Evolutionary conservation across 2,888 invertebrate genomes (phyloP).

Genomic region (Bembecia ichneumoniformis): DNA sequence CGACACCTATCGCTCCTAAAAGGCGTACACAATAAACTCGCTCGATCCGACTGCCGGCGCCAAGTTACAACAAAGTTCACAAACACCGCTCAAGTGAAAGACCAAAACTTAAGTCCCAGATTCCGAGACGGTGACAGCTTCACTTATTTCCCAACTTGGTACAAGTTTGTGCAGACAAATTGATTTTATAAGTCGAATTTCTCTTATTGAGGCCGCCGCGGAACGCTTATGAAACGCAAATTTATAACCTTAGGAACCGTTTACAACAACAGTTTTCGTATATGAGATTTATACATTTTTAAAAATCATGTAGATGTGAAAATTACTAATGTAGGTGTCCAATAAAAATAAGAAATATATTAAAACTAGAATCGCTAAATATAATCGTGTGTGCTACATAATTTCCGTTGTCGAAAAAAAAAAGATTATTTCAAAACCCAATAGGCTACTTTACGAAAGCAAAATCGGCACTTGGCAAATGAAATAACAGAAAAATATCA

Average conservation of each 20-base stretch:
- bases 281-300: no score
- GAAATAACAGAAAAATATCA: no score
- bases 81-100: slow-evolving; percentile 1
- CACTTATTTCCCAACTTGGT: not conserved
- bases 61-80: slow-evolving; percentile 1
- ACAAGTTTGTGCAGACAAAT: slow-evolving; percentile 1
- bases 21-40: not conserved
- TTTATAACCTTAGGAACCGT: not conserved
- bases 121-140: slow-evolving; percentile 1
- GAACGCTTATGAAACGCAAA: not conserved
- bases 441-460: no score
- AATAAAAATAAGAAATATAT: no score
- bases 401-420: no score
- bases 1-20: not conserved
- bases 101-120: not conserved
- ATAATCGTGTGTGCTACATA: no score
- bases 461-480: no score
- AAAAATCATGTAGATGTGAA: no score
- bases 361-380: no score
- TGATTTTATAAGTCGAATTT: slow-evolving; percentile 1
- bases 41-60: not conserved
- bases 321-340: no score
- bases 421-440: no score
- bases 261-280: not conserved
- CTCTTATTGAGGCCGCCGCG: not conserved